Evolutionary conservation across 2,797 vertebrate species (phyloP), one percentile per base, ranked within the genome.

Genomic region (Tympanoctomys barrerae): DNA sequence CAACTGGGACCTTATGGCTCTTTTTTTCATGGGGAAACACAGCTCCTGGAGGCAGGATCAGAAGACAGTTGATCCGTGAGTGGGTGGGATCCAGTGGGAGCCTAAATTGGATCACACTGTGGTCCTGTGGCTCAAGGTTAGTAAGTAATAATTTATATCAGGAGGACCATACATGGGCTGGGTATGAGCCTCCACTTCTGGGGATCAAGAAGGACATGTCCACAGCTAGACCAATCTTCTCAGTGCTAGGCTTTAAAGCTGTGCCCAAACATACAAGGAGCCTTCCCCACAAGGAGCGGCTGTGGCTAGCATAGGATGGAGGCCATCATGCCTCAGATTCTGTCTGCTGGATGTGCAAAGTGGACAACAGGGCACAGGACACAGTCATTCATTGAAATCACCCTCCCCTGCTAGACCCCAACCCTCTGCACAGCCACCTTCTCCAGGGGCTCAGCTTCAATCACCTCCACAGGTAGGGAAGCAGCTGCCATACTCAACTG

Each of bases 301-400:
- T n/a, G 28, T 68, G 33, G 14, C 14, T 18, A 70, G n/a, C 18
- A 18, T 16, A 36, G 68, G 18, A 19, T n/a, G 8, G 7, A 70
- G n/a, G 68, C 16, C 16, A 9, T 19, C n/a, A 10, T 8, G 68
- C n/a, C 68, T 70, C 7, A 19, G 18, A 21, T 36, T 70, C 19
- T 22, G n/a, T 70, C 33, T 22, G 8, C 68, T 36, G 68, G 19
- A 10, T n/a, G 10, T 33, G 19, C 18, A 21, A 3, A 36, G 68
- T 36, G 68, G 68, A 36, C 68, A 70, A 33, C n/a, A 9, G n/a
- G n/a, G 7, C n/a, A 22, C 33, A 22, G 68, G 4, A n/a, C 7
- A 36, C 68, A 36, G 19, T 21, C n/a, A 4, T n/a, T 21, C 0
- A 1, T 8, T n/a, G n/a, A 36, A 10, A 8, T 9, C 33, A 14